These are phyloP conservation scores for Idaea biselata DNA, from an alignment of 2,888 invertebrate species.

Conservation along the genomic window DNA sequence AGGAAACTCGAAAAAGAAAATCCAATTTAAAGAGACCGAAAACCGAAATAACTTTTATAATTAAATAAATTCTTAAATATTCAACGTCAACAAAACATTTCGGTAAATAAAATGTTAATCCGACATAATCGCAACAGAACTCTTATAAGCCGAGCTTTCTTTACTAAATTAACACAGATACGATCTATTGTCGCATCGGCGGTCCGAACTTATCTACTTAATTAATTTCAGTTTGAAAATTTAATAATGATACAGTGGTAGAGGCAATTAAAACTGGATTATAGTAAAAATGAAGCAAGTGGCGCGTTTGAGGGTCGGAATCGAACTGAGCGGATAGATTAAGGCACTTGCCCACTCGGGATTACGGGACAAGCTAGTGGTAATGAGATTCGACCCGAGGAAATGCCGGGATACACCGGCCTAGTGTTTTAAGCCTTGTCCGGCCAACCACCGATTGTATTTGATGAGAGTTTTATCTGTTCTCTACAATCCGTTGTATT, in stretches of 20 bases:
- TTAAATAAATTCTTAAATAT: slow-evolving; percentile 29
- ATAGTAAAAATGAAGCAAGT: slow-evolving; percentile 74
- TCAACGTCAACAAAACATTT: slow-evolving; percentile 37
- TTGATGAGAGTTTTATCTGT: slow-evolving; percentile 78
- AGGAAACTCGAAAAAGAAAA: neutral
- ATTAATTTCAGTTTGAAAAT: slow-evolving; percentile 72
- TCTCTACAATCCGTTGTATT: slow-evolving; percentile 57
- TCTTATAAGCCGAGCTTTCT: slow-evolving; percentile 52
- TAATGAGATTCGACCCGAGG: slow-evolving; percentile 77
- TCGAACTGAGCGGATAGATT: slow-evolving; percentile 72
- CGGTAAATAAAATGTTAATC: slow-evolving; percentile 38
- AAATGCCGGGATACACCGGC: slow-evolving; percentile 68
- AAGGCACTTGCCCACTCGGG: slow-evolving; percentile 68
- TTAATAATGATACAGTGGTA: slow-evolving; percentile 59
- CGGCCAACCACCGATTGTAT: slow-evolving; percentile 73
- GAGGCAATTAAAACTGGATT: slow-evolving; percentile 78
- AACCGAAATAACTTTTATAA: slow-evolving; percentile 3
- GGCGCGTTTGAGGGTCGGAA: slow-evolving; percentile 69
- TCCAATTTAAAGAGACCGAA: slow-evolving; percentile 1
- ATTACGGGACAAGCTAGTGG: slow-evolving; percentile 74
- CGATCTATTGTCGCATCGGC: slow-evolving; percentile 69
- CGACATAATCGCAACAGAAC: slow-evolving; percentile 23
- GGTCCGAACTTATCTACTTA: slow-evolving; percentile 62
- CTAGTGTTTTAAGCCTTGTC: slow-evolving; percentile 73
- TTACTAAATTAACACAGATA: slow-evolving; percentile 71